These are phyloP conservation scores for Xestia c-nigrum DNA, from an alignment of 2,888 invertebrate genomes.

Conservation along the genomic window DNA sequence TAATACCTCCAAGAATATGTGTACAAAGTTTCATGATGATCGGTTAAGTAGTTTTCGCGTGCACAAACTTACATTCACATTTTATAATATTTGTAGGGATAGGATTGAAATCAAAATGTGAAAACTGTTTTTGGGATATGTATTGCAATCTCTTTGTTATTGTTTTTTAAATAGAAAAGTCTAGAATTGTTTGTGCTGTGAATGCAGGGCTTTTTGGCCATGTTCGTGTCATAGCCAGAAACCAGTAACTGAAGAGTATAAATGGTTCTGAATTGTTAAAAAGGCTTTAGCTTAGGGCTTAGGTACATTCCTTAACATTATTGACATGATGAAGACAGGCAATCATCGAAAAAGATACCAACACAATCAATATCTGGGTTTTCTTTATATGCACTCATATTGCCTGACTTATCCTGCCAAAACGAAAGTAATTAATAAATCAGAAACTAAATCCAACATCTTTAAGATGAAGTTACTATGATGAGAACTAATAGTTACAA, in stretches of 20 bases:
- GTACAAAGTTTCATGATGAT: no score
- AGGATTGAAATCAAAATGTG: conserved; percentile 33
- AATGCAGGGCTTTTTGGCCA: not conserved
- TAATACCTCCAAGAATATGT: no score
- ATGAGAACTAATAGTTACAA: conserved; percentile 20
- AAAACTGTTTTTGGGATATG: conserved; percentile 4
- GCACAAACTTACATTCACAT: no score
- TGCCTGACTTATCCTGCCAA: not conserved
- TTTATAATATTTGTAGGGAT: no score
- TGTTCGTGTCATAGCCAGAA: not conserved
- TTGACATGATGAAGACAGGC: not conserved
- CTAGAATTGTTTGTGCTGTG: not conserved
- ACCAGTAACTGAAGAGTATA: not conserved
- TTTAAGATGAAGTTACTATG: conserved; percentile 13
- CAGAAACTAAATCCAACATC: not conserved
- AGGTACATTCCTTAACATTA: not conserved
- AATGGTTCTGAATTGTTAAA: not conserved
- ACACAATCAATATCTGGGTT: no score
- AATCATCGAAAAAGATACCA: no score
- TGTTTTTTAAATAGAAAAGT: not conserved
- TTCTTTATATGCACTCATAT: no score
- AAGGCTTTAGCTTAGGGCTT: not conserved
- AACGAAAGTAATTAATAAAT: not conserved
- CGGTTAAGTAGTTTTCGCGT: no score
- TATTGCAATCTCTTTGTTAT: not conserved